Percentiles rank a stretch among this genome's conserved stretches.
phyloP scores from a whole-genome alignment of 2,797 vertebrate species.

The Cyprinodon diabolis region DNA sequence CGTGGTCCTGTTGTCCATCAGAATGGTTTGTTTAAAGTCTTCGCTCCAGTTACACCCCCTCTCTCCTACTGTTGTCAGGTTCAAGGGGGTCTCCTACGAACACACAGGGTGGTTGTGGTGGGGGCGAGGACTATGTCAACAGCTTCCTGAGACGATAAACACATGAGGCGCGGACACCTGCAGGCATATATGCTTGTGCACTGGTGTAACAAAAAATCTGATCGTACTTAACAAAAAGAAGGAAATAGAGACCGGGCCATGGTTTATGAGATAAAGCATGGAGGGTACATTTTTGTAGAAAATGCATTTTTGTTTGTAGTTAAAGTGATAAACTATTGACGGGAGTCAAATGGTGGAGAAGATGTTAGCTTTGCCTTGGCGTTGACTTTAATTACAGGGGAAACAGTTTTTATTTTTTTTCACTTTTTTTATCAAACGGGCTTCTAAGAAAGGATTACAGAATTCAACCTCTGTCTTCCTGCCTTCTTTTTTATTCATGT shows the following conservation, averaged over 20 bases:
- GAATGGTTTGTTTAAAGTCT: constrained; percentile 69
- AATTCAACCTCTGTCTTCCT: constrained; percentile 53
- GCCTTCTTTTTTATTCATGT: not conserved
- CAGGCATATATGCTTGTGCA: constrained; percentile 53
- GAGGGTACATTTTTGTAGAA: not conserved
- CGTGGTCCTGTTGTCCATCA: constrained; percentile 71
- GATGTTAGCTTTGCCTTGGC: constrained; percentile 69
- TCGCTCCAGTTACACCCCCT: constrained; percentile 49
- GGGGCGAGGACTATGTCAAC: constrained; percentile 60
- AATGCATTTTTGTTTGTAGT: constrained; percentile 15
- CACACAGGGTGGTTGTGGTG: constrained; percentile 38
- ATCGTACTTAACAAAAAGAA: no score
- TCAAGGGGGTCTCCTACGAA: constrained; percentile 75
- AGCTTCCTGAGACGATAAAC: constrained; percentile 72
- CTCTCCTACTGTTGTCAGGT: constrained; percentile 72
- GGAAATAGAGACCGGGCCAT: not conserved
- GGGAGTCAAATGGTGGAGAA: constrained; percentile 78
- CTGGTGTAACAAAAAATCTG: constrained; percentile 11
- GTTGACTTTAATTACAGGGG: constrained; percentile 79
- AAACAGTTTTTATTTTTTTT: constrained; percentile 26
- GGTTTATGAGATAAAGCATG: not conserved
- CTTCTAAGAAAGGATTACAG: constrained; percentile 65
- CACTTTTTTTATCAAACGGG: constrained; percentile 7
- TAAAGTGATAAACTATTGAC: constrained; percentile 56
- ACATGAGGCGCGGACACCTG: constrained; percentile 58